Conservation (phyloP, 2,797 vertebrate genomes). For the Anas bernieri region DNA sequence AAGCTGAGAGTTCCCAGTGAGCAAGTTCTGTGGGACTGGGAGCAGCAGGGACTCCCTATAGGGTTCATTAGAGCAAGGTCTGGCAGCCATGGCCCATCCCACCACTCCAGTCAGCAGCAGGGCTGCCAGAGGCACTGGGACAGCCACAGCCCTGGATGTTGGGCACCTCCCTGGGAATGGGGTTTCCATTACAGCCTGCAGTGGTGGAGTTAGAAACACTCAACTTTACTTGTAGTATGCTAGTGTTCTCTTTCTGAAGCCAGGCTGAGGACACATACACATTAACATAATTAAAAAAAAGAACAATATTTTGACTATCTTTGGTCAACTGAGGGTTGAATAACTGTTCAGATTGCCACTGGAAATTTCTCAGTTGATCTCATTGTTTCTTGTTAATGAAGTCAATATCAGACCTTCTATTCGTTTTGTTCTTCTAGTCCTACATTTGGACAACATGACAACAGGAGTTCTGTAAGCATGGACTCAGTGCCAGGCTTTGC, state of each 20-base stretch:
- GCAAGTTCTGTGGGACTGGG: background rate
- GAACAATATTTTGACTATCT: background rate
- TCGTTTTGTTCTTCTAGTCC: background rate
- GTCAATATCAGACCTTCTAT: background rate
- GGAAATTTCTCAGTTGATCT: background rate
- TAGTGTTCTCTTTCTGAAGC: background rate
- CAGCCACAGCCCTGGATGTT: background rate
- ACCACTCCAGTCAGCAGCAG: background rate
- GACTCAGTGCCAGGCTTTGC: background rate
- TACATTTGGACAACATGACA: background rate
- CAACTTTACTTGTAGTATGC: background rate
- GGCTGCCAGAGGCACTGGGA: background rate
- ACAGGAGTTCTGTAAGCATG: background rate
- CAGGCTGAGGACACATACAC: background rate
- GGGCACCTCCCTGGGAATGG: background rate
- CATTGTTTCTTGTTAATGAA: background rate
- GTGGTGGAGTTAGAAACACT: background rate
- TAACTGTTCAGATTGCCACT: background rate
- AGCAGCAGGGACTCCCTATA: background rate
- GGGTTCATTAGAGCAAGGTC: background rate
- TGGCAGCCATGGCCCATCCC: background rate
- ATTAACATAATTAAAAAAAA: background rate
- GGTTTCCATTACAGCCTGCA: background rate
- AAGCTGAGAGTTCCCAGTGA: accelerated
- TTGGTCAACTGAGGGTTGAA: background rate